Conservation (phyloP, 2,113 vertebrate genomes). For the Pica pica region DNA sequence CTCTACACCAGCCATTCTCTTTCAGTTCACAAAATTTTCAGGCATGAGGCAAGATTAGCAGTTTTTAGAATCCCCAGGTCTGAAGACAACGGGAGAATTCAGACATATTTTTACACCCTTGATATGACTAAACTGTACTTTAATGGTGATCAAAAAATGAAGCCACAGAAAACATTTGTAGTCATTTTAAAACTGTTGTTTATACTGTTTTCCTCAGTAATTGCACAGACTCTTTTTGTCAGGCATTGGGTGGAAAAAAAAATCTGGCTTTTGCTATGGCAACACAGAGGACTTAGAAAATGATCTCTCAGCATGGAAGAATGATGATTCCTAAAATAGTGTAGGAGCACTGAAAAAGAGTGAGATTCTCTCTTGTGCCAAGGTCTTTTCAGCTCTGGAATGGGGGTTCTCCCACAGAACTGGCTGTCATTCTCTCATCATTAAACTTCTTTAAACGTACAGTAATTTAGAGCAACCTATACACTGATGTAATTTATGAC, state of each 20-base stretch:
- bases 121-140: not conserved
- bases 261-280: constrained; percentile 38
- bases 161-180: not conserved
- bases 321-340: constrained; percentile 44
- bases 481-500: not conserved
- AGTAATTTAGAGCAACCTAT: constrained; percentile 33
- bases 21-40: not conserved
- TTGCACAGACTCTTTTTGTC: not conserved
- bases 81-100: not conserved
- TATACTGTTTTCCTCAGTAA: not conserved
- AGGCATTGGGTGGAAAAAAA: not conserved
- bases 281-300: constrained; percentile 46
- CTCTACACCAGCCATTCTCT: not conserved
- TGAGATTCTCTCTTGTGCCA: not conserved
- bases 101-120: not conserved
- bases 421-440: constrained; percentile 25
- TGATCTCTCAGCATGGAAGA: constrained; percentile 50
- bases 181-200: not conserved
- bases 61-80: not conserved
- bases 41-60: not conserved
- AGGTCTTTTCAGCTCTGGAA: constrained; percentile 29
- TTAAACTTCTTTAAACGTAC: not conserved
- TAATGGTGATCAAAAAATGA: not conserved
- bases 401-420: not conserved
- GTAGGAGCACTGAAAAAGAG: constrained; percentile 8